Evolutionary conservation across 2,113 vertebrate genomes (phyloP).

Genomic region (Crotalus viridis): DNA sequence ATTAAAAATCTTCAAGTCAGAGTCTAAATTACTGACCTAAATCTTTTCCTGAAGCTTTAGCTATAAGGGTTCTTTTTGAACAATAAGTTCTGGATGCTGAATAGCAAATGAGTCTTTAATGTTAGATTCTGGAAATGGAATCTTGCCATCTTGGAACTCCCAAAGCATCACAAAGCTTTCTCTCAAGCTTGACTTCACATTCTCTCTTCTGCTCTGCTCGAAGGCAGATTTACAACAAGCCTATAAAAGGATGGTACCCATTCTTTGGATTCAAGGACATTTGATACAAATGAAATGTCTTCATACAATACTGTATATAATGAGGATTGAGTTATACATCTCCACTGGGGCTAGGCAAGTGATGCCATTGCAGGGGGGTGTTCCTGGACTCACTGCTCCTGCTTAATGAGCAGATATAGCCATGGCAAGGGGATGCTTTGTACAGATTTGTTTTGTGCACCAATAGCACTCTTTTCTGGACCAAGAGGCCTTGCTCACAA

Average conservation of each 20-base stretch:
- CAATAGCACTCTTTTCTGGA: no score
- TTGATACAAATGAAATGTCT: not conserved
- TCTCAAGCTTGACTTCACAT: not conserved
- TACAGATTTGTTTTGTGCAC: no score
- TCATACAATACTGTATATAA: not conserved
- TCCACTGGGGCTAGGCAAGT: no score
- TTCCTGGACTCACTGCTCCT: no score
- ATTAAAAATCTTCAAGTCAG: not conserved
- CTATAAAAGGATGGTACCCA: not conserved
- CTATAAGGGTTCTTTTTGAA: not conserved
- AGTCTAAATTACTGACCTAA: not conserved
- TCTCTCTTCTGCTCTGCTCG: not conserved
- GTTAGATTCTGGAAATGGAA: not conserved
- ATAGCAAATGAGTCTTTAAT: not conserved
- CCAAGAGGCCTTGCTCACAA: no score
- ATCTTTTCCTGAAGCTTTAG: not conserved
- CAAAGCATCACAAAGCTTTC: not conserved
- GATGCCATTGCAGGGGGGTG: no score
- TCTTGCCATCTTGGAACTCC: not conserved
- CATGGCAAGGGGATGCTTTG: no score
- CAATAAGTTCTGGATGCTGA: not conserved
- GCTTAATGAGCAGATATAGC: no score
- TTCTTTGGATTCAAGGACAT: not conserved
- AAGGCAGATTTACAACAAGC: not conserved
- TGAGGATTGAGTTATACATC: no score